phyloP scores from a whole-genome alignment of 2,888 invertebrate genomes.

The Balanococcus diminutus region DNA sequence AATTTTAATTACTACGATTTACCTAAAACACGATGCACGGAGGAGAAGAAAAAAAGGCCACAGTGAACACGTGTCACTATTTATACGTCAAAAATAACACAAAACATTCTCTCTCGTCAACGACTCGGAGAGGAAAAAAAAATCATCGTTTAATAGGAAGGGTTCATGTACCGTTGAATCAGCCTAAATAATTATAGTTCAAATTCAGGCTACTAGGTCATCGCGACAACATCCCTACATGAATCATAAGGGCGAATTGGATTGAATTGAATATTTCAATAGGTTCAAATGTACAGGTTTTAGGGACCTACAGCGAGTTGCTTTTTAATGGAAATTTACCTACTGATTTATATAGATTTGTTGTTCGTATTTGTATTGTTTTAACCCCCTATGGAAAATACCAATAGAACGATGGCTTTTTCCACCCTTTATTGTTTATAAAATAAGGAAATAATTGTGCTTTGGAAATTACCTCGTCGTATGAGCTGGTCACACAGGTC shows the following conservation, averaged over 20 bases:
- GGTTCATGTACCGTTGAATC: neutral
- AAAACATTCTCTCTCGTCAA: neutral
- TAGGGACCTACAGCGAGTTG: neutral
- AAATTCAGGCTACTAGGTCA: neutral
- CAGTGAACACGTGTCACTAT: neutral
- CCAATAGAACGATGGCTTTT: too few relatives aligned
- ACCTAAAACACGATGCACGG: neutral
- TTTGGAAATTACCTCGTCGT: neutral
- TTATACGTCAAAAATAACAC: constrained; percentile 17
- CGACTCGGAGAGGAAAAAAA: neutral
- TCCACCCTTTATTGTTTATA: neutral
- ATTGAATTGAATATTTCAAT: neutral
- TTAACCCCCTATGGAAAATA: neutral
- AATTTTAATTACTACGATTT: constrained; percentile 8
- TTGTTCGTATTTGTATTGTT: neutral
- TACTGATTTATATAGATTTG: neutral
- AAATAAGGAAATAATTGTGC: neutral
- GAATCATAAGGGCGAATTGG: neutral
- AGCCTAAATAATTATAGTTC: neutral
- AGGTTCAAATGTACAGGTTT: neutral
- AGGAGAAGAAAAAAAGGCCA: neutral
- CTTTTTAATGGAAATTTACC: neutral
- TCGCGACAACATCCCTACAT: neutral
- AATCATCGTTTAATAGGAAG: neutral
- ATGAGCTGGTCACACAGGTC: constrained; percentile 1